phyloP scores from a whole-genome alignment of 1,140 invertebrate species.

The Leguminivora glycinivorella region DNA sequence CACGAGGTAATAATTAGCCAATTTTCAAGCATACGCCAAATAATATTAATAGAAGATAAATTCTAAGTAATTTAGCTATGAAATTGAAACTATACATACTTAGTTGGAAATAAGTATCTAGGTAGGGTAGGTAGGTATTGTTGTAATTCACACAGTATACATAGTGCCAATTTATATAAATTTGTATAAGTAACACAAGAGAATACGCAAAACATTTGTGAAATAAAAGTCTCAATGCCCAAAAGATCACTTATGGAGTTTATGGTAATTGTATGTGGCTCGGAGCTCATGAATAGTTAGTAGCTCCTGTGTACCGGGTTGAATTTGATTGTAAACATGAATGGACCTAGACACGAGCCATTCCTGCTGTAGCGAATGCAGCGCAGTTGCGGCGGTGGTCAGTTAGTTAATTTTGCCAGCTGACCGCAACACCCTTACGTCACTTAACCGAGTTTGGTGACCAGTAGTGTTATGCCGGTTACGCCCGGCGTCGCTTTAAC shows the following conservation, averaged over 20 bases:
- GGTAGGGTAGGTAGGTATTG: too few species aligned
- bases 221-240: background rate
- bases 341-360: background rate
- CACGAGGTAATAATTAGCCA: too few species aligned
- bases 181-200: background rate
- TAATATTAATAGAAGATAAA: too few species aligned
- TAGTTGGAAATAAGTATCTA: too few species aligned
- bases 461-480: background rate
- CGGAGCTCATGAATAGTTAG: background rate
- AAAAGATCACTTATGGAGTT: background rate
- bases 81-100: too few species aligned
- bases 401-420: conserved; percentile 11
- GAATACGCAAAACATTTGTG: background rate
- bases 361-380: background rate
- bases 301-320: background rate
- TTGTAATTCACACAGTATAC: too few species aligned
- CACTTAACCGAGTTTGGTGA: conserved; percentile 2
- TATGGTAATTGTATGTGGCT: conserved; percentile 4
- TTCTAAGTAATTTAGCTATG: too few species aligned
- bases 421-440: conserved; percentile 17
- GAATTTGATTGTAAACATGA: conserved; percentile 13
- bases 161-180: too few species aligned
- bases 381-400: conserved; percentile 16
- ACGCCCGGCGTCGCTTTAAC: background rate
- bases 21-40: too few species aligned